A percentile compares a stretch with the other conserved stretches of the same genome.
These are phyloP conservation scores for Acanthurus leucopareius DNA, from an alignment of 2,797 vertebrate species.

Conservation along the genomic window DNA sequence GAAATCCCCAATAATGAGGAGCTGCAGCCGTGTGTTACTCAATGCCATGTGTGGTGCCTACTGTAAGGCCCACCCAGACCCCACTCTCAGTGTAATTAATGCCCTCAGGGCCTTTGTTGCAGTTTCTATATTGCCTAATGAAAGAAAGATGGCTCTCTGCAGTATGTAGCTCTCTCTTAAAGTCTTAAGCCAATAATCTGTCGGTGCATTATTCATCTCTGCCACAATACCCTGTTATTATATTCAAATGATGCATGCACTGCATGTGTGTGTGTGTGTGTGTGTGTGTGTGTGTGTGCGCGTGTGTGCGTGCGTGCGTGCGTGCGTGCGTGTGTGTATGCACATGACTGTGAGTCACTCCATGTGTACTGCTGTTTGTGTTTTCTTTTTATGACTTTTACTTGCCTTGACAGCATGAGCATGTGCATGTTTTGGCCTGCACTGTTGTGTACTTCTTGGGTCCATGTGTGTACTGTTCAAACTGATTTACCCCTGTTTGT, in stretches of 20 bases:
- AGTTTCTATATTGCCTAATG: conserved; percentile 63
- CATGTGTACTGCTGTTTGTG: conserved; percentile 50
- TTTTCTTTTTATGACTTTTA: conserved; percentile 49
- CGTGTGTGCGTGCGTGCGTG: conserved; percentile 10
- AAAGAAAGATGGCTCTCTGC: conserved; percentile 75
- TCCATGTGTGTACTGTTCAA: conserved; percentile 25
- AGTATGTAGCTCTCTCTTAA: conserved; percentile 42
- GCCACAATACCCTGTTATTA: conserved; percentile 75
- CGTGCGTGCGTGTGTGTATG: conserved; percentile 26
- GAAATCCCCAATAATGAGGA: conserved; percentile 68
- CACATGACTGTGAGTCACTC: conserved; percentile 18
- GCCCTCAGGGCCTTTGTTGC: conserved; percentile 48
- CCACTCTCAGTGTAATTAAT: conserved; percentile 64
- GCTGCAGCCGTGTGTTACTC: conserved; percentile 59
- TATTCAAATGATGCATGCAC: conserved; percentile 79
- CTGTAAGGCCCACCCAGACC: conserved; percentile 52
- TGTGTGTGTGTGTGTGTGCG: conserved; percentile 25
- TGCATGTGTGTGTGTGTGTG: conserved; percentile 9
- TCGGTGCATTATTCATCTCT: conserved; percentile 62
- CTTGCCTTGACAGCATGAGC: conserved; percentile 47
- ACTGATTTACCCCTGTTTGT: conserved; percentile 37
- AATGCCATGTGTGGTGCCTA: conserved; percentile 72
- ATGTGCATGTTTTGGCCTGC: conserved; percentile 33
- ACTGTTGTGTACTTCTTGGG: conserved; percentile 32
- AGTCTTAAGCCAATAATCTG: conserved; percentile 61